phyloP scores from a whole-genome alignment of 2,888 invertebrate genomes.

The Leptopilina myrica region DNA sequence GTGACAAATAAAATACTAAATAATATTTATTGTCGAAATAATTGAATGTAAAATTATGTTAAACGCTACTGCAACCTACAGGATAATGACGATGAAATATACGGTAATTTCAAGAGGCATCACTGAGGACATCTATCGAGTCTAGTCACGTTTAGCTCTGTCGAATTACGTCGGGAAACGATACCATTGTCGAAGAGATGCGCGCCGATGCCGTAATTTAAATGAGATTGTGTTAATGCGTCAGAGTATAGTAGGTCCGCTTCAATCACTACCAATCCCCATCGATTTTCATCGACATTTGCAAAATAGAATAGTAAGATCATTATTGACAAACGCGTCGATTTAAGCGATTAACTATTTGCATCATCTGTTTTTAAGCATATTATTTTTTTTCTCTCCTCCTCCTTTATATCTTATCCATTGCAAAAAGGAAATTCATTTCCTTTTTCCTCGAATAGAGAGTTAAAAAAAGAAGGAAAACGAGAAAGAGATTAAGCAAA shows the following conservation, averaged over 20 bases:
- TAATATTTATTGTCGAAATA: neutral
- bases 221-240: conserved; percentile 63
- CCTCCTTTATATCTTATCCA: neutral
- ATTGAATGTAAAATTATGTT: neutral
- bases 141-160: conserved; percentile 61
- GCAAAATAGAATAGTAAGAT: conserved; percentile 25
- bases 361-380: neutral
- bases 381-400: neutral
- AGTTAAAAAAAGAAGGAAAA: neutral
- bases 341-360: conserved; percentile 26
- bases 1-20: too few relatives aligned
- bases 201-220: conserved; percentile 61
- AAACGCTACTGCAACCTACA: neutral
- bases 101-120: conserved; percentile 22
- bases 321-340: conserved; percentile 32
- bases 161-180: conserved; percentile 51
- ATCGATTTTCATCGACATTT: conserved; percentile 58
- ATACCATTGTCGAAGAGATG: conserved; percentile 51
- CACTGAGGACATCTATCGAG: conserved; percentile 53
- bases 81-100: conserved; percentile 12
- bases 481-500: neutral
- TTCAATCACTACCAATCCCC: conserved; percentile 59
- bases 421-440: neutral
- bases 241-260: conserved; percentile 51
- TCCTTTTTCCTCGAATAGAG: neutral